Evolutionary conservation across 2,888 invertebrate genomes (phyloP), one percentile per base, ranked within the genome.

Genomic region (Villa cingulata): DNA sequence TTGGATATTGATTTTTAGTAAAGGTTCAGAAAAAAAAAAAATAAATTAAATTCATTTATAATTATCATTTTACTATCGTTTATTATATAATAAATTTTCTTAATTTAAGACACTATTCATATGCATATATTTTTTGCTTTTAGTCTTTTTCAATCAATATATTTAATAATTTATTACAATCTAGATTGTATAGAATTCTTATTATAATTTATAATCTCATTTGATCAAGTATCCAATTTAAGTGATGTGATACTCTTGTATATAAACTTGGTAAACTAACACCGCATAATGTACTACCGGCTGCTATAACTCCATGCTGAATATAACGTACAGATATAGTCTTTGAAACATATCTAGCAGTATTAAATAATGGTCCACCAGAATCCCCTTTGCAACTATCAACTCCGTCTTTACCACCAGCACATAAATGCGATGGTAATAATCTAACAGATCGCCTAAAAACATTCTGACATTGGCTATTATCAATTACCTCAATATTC

Each of bases 221-320:
- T 20, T 47, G 43, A 43, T 58, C 59, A 9, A 64, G 62, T 46
- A 80, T 75, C 79, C 79, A 80, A 37, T 68, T 68, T 4, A 78
- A 56, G 56, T 72, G 75, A 47, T 70, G 58, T 1, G 70, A 50
- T 1, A 76, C 68, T 2, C 70, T 73, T 1, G 76, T 63, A 57
- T 77, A 80, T 6, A 80, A 71, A 1, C 74, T 78, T 0, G 79
- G 79, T 46, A 54, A 58, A 9, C 55, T 48, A 40, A 70, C 70
- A 14, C 63, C 65, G 55, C 81, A 82, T 1, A 68, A 59, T 0
- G 63, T 61, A 0, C 77, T 74, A 0, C 81, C 81, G 53, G 75
- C 76, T 0, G 80, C 80, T 1, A 81, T 81, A 1, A 81, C 62
- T 6, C 82, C 83, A 42, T 59, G 65, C 49, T 67, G 67, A 3